These are phyloP conservation scores for Carterocephalus palaemon DNA, from an alignment of 2,888 invertebrate species.

Conservation along the genomic window DNA sequence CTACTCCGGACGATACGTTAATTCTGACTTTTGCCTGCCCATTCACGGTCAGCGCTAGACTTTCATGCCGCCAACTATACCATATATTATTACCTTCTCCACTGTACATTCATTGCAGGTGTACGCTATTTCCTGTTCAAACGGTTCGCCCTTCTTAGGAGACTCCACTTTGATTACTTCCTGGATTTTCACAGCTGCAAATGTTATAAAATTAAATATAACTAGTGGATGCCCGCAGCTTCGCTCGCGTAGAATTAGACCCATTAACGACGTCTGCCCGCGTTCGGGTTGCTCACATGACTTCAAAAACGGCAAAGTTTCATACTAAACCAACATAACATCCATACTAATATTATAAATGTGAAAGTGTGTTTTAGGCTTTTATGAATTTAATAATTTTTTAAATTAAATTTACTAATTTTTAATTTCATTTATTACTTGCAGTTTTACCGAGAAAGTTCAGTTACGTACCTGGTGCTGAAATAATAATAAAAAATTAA, in stretches of 20 bases:
- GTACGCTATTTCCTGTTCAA: slow-evolving; percentile 41
- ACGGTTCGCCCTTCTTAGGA: slow-evolving; percentile 42
- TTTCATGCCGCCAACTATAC: too few species aligned
- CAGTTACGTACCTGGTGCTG: too few species aligned
- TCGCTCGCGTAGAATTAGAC: too few species aligned
- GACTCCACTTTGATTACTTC: slow-evolving; percentile 26
- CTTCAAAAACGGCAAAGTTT: too few species aligned
- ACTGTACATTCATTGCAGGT: slow-evolving; percentile 41
- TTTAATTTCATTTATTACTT: slow-evolving; percentile 1
- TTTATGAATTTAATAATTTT: slow-evolving; percentile 28
- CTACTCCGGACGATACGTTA: background rate
- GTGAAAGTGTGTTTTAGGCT: slow-evolving; percentile 23
- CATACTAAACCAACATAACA: too few species aligned
- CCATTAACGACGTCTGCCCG: too few species aligned
- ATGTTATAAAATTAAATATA: background rate
- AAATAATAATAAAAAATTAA: too few species aligned
- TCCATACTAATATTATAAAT: too few species aligned
- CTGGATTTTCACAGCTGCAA: slow-evolving; percentile 36
- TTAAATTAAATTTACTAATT: slow-evolving; percentile 1
- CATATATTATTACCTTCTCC: slow-evolving; percentile 42
- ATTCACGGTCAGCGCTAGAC: too few species aligned
- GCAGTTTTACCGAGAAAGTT: background rate
- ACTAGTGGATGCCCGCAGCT: too few species aligned
- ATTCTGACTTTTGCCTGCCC: too few species aligned
- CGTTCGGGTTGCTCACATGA: background rate